These are phyloP conservation scores for Ypsolopha scabrella DNA, from an alignment of 2,888 invertebrate species.

Conservation along the genomic window DNA sequence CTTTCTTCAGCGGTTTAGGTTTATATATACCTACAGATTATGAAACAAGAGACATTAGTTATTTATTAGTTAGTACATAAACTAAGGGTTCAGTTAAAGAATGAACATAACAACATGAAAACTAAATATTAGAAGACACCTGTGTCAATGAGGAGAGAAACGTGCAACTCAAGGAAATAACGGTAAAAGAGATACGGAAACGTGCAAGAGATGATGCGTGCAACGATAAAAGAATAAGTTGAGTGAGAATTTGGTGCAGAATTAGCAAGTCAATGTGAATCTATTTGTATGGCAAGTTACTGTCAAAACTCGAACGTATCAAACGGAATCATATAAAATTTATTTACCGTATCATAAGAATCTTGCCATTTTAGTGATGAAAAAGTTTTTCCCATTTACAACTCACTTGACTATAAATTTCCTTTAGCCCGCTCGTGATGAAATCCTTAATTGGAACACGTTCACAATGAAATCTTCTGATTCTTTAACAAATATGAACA, in stretches of 20 bases:
- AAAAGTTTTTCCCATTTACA: neutral
- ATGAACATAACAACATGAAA: no score
- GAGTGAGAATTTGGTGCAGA: neutral
- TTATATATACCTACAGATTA: no score
- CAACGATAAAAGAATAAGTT: neutral
- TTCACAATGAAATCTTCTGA: slow-evolving; percentile 59
- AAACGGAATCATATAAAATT: no score
- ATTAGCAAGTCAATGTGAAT: neutral
- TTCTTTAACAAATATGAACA: slow-evolving; percentile 64
- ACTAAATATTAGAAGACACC: no score
- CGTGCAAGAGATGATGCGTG: neutral
- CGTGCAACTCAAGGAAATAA: neutral
- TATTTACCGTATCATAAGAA: no score
- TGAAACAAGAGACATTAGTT: no score
- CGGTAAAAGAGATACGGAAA: neutral
- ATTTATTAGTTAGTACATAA: no score
- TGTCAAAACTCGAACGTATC: no score
- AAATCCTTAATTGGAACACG: slow-evolving; percentile 66
- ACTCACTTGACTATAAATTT: slow-evolving; percentile 67
- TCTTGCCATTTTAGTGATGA: no score
- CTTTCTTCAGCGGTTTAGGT: no score
- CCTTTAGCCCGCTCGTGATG: slow-evolving; percentile 69
- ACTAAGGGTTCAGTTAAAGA: no score
- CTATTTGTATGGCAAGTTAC: neutral
- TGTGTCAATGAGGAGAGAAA: neutral